Base-by-base conservation (phyloP, 2,888 invertebrate genomes). In the Caenorhabditis doughertyi region DNA sequence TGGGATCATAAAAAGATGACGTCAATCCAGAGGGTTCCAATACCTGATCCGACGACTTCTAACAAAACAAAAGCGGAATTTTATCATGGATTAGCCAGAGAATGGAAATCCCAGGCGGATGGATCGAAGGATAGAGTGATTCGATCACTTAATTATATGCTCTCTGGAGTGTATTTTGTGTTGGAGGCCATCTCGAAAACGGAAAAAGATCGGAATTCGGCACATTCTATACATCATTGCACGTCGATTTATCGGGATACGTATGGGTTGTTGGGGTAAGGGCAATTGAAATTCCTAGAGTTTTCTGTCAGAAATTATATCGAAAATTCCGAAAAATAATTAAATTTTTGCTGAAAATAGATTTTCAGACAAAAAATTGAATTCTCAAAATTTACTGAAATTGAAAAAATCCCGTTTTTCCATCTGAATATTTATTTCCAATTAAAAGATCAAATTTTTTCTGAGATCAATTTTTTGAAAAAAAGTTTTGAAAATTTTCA, bases 41-140 rank as follows among this genome's bases (percentile, higher is more conserved):
- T 81, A 2, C 65, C 65, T 18, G 76, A 76, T 29, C 76, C 76
- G 7, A 47, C 60, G 0, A 51, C 23, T 0, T 51, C 51, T 5
- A 58, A 49, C 16, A 39, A 32, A 23, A 55, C 77, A 11, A 77
- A 72, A 39, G 51, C 39, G 11, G 72, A 81, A 1, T 72, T 72
- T 44, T 81, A 81, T 44, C 81, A 81, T 23, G 32, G 4, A 1
- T 32, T 77, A 8, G 81, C 81, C n/a, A 81, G 72, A 23, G 65
- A 72, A 1, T 72, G 51, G 47, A 81, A 81, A 23, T 21, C 35
- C 11, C 49, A 76, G 29, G 81, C 81, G 7, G 81, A 81, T 42
- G 21, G 18, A 9, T 49, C 47, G 23, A 72, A 73, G n/a, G 73
- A 82, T 27, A 60, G 68, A 3, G 73, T 73, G 21, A 7, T 51